Evolutionary conservation across 2,888 invertebrate genomes (phyloP), one percentile per base, ranked within the genome.

Genomic region (Gerris lacustris): DNA sequence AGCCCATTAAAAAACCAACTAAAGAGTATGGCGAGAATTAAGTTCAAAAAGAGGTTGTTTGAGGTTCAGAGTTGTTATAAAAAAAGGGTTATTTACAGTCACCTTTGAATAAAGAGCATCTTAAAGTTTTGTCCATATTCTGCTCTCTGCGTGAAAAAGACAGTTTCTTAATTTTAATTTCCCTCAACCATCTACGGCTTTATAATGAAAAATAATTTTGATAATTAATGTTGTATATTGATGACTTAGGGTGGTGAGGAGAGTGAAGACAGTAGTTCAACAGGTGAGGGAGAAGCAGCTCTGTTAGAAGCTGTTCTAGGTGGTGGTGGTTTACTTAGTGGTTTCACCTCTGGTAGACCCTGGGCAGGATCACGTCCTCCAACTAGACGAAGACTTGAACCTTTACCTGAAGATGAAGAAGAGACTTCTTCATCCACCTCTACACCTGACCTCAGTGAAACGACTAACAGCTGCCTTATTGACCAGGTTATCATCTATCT

Each of bases 331-430:
- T 69, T 74, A 11, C 71, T 74, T 17, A 72, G 73, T n/a, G 68
- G 72, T 15, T 73, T 73, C 66, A 73, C 73, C 4, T 71, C 73
- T 11, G 70, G 73, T 7, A 86, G 86, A 0, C 82, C 89, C 70
- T 82, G 89, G 11, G 55, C 73, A 75, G 90, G 89, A 55, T 80
- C 18, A 4, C 7, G 64, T 2, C 31, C 90, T 62, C 80, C 90
- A 73, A 89, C 89, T 73, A 85, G 90, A 84, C 86, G 81, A 77
- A 86, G 91, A 76, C 81, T 92, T 78, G 92, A 92, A 79, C 92
- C 92, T 68, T 84, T 92, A 6, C 86, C 90, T 75, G 92, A 92
- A 81, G 76, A 76, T 66, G 76, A 76, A 68, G 92, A 92, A 81
- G 92, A 92, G 76, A 86, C 85, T 73, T 89, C 76, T 2, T 76